A percentile compares a stretch with the other conserved stretches of the same genome.
phyloP scores from a whole-genome alignment of 2,888 invertebrate genomes.

The Pollenia angustigena region DNA sequence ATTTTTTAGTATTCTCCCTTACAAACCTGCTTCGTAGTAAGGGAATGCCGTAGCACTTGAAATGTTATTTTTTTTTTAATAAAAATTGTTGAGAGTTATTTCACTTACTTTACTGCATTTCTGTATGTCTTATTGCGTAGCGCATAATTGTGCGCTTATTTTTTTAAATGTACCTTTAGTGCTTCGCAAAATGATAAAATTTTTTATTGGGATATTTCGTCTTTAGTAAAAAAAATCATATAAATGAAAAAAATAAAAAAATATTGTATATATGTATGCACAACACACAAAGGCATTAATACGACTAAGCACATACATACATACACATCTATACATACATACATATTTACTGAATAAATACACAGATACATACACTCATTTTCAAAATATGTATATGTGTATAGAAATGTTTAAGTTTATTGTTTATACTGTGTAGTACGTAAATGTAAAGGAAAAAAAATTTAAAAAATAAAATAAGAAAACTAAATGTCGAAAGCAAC shows the following conservation, averaged over 20 bases:
- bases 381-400: constrained; percentile 22
- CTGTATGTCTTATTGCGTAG: too few species aligned
- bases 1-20: too few species aligned
- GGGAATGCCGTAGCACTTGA: too few species aligned
- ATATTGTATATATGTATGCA: constrained; percentile 13
- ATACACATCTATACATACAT: constrained; percentile 26
- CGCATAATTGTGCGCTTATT: too few species aligned
- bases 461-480: constrained; percentile 49
- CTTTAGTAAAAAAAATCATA: constrained; percentile 71
- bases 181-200: too few species aligned
- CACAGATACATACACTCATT: constrained; percentile 55
- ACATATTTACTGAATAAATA: background rate
- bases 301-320: constrained; percentile 77
- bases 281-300: constrained; percentile 80
- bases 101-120: too few species aligned
- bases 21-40: too few species aligned
- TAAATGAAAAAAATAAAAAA: constrained; percentile 64
- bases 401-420: constrained; percentile 39
- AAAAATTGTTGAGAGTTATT: too few species aligned
- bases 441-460: constrained; percentile 47
- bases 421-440: constrained; percentile 39
- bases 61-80: too few species aligned
- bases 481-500: constrained; percentile 64
- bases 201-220: too few species aligned
- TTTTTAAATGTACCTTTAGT: too few species aligned